phyloP scores from a whole-genome alignment of 2,113 vertebrate genomes.

The Heliornis fulica region DNA sequence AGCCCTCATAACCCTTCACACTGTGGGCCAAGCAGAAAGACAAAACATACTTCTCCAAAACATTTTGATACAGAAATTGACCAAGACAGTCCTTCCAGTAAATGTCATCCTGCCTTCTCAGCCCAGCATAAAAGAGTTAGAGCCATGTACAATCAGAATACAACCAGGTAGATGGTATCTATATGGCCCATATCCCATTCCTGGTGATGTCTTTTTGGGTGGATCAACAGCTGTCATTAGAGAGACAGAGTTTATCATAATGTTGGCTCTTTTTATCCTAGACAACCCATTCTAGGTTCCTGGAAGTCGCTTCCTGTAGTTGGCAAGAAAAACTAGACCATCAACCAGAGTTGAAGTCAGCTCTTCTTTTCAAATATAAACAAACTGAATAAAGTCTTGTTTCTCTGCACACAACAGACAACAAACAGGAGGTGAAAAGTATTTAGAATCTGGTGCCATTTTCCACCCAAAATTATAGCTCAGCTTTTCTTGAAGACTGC shows the following conservation, averaged over 20 bases:
- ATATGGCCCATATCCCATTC: neutral
- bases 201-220: neutral
- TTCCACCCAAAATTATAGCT: neutral
- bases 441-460: neutral
- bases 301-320: neutral
- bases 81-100: neutral
- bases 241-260: neutral
- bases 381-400: neutral
- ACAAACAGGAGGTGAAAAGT: neutral
- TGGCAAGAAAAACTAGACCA: neutral
- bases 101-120: neutral
- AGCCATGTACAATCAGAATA: neutral
- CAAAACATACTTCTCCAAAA: neutral
- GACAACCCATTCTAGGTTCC: neutral
- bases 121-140: neutral
- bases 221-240: neutral
- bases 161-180: neutral
- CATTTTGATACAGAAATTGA: neutral
- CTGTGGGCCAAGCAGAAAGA: neutral
- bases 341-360: rapidly evolving
- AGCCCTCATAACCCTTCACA: neutral
- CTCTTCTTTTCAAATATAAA: neutral
- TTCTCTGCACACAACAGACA: neutral
- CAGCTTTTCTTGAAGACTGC: neutral
- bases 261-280: neutral